Percentiles rank a stretch among this genome's conserved stretches.
These are phyloP conservation scores for Stegostoma tigrinum DNA, from an alignment of 2,113 vertebrate genomes.

Conservation along the genomic window DNA sequence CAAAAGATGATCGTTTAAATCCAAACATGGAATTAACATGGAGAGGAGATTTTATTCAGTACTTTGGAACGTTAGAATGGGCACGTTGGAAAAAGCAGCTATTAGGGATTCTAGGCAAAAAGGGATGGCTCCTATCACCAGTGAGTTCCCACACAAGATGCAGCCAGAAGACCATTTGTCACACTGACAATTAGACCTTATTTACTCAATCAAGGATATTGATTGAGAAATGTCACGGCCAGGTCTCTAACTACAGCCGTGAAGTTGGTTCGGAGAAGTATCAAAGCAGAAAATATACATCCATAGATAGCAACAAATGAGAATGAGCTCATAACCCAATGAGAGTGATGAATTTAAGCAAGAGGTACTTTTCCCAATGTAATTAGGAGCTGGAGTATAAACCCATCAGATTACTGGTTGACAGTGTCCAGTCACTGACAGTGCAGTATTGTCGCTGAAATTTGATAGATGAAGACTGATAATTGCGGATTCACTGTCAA, in stretches of 20 bases:
- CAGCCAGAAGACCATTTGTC: too few species aligned
- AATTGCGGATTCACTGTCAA: neutral
- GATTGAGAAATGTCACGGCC: neutral
- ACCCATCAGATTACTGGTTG: neutral
- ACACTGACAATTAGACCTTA: neutral
- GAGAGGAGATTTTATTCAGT: too few species aligned
- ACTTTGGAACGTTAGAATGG: too few species aligned
- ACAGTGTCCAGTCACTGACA: neutral
- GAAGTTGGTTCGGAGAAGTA: neutral
- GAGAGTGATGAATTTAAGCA: neutral
- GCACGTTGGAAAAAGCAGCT: too few species aligned
- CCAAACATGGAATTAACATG: too few species aligned
- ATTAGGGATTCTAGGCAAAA: neutral
- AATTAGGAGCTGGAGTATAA: neutral
- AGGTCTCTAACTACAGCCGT: too few species aligned
- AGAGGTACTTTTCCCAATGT: neutral
- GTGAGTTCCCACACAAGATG: too few species aligned
- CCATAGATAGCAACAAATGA: neutral
- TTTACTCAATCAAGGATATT: neutral
- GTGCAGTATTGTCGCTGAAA: neutral
- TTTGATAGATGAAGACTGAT: neutral
- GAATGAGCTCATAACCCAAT: neutral
- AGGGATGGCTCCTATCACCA: neutral
- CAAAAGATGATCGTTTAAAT: too few species aligned
- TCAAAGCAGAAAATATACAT: neutral